Evolutionary conservation across 2,888 invertebrate species (phyloP).

Genomic region (Andrena dorsata): DNA sequence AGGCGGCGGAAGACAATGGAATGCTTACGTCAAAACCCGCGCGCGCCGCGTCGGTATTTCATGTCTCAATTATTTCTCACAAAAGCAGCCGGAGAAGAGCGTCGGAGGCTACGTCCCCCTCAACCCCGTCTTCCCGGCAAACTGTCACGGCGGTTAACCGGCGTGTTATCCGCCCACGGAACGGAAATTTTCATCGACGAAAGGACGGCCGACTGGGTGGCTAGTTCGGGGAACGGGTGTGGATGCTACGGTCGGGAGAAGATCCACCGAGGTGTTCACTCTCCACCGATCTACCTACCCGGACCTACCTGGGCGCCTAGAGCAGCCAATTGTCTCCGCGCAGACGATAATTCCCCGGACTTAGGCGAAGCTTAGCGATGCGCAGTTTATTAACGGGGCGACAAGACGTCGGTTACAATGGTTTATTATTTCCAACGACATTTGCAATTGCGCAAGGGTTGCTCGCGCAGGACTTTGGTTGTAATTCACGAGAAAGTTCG

Average conservation of each 20-base stretch:
- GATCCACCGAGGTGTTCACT: too few species aligned
- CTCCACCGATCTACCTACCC: too few species aligned
- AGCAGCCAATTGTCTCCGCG: too few species aligned
- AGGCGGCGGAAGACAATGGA: conserved; percentile 81
- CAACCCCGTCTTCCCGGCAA: conserved; percentile 27
- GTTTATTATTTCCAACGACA: neutral
- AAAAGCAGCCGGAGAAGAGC: conserved; percentile 75
- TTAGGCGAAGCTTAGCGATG: too few species aligned
- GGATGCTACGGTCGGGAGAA: neutral
- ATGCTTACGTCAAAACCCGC: conserved; percentile 81
- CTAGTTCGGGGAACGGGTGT: neutral
- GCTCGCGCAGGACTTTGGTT: neutral
- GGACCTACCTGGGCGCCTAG: too few species aligned
- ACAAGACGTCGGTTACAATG: neutral
- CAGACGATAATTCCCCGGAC: too few species aligned
- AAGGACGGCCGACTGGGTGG: conserved; percentile 28
- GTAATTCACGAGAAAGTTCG: neutral
- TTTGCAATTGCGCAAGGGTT: neutral
- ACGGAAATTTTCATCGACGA: conserved; percentile 58
- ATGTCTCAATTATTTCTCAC: conserved; percentile 84
- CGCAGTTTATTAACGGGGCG: neutral
- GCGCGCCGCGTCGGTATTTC: conserved; percentile 79
- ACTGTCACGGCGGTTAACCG: conserved; percentile 60
- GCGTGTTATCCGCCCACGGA: conserved; percentile 51
- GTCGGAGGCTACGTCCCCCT: conserved; percentile 39